Evolutionary conservation across 2,888 invertebrate genomes (phyloP), one percentile per base, ranked within the genome.

Genomic region (Pemphredon lugubris): DNA sequence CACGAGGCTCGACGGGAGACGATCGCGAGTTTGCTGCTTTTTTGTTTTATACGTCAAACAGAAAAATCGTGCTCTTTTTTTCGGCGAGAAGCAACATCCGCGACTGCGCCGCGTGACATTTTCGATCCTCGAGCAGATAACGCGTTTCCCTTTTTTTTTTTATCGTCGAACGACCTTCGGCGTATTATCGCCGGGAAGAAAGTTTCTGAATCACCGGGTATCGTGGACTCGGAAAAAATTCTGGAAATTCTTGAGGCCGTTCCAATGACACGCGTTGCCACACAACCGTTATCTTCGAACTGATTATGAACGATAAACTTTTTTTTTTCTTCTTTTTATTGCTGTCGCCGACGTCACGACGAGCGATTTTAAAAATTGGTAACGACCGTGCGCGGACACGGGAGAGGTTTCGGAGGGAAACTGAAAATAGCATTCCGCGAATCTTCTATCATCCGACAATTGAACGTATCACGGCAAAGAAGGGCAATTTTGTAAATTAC

Each of bases 401-500:
- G 16, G 16, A 16, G 6, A 34, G 11, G 34, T 26, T 11, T 16
- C 13, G 44, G 26, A 44, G 26, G 13, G 13, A 45, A 59, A 58
- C 54, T 51, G 58, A 55, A 51, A 44, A 16, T 34, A 16, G 34
- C 20, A 44, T 39, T 48, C 58, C 20, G 16, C 58, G 47, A 39
- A 39, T 48, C 47, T 57, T 34, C 34, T 20, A 34, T 37, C 4
- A 45, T 44, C 47, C 20, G 39, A 11, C 26, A 45, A 55, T 45
- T 64, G 53, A 39, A 26, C 44, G 47, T 20, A 55, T 37, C 68
- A 67, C 57, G 26, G 54, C 53, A 26, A 77, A 73, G 77, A 73
- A 71, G 73, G 53, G 77, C 77, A 80, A 80, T 80, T 77, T 71
- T 64, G 68, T 77, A 73, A 80, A 80, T 77, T 54, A 80, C 68